Evolutionary conservation across 2,888 invertebrate genomes (phyloP).

Genomic region (Eustalomyia histrio): DNA sequence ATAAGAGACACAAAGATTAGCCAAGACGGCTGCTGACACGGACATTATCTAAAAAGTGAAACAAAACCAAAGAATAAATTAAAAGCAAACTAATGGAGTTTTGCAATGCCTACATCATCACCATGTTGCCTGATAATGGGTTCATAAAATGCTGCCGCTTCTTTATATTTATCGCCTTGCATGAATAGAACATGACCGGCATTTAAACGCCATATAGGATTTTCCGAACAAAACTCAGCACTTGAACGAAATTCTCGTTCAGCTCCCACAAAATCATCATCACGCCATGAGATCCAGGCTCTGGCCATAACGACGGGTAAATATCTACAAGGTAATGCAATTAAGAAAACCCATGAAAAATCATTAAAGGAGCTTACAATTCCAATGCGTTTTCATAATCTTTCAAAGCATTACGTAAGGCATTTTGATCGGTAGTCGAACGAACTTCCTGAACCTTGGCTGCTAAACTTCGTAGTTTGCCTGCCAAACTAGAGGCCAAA

Average conservation of each 20-base stretch:
- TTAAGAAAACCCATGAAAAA: background rate
- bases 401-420: slow-evolving; percentile 92
- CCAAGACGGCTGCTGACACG: slow-evolving; percentile 98
- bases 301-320: slow-evolving; percentile 99
- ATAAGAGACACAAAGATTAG: slow-evolving; percentile 98
- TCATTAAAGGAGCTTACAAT: slow-evolving; percentile 78
- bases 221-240: slow-evolving; percentile 98
- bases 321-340: slow-evolving; percentile 82
- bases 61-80: background rate
- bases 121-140: slow-evolving; percentile 97
- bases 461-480: slow-evolving; percentile 92
- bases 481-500: slow-evolving; percentile 93
- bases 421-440: slow-evolving; percentile 92
- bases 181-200: slow-evolving; percentile 99
- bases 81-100: background rate
- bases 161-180: slow-evolving; percentile 99
- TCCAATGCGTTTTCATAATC: slow-evolving; percentile 94
- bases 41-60: slow-evolving; percentile 85
- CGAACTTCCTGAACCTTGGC: slow-evolving; percentile 97
- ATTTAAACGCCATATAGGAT: slow-evolving; percentile 97
- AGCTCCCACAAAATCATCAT: slow-evolving; percentile 96
- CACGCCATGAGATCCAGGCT: slow-evolving; percentile 99
- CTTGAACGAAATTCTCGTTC: slow-evolving; percentile 98
- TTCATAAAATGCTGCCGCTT: slow-evolving; percentile 98
- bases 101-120: slow-evolving; percentile 83